Evolutionary conservation across 2,888 invertebrate species (phyloP).

Genomic region (Dromius quadrimaculatus): DNA sequence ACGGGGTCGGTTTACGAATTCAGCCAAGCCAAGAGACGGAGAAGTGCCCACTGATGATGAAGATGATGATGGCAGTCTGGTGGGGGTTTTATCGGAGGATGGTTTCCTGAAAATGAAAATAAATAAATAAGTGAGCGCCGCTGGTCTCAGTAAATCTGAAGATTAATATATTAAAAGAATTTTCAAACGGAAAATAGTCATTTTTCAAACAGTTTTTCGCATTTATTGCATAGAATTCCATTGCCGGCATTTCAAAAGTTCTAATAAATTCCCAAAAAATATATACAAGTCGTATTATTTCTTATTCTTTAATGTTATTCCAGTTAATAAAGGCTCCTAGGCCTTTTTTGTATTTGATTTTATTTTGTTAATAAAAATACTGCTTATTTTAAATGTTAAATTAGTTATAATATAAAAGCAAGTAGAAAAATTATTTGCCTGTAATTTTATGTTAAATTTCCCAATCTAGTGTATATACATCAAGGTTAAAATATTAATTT

Average conservation of each 20-base stretch:
- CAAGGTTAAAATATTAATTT: constrained; percentile 9
- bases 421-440: constrained; percentile 7
- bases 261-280: too few relatives aligned
- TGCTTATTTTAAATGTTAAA: constrained; percentile 7
- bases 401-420: constrained; percentile 11
- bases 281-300: too few relatives aligned
- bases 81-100: constrained; percentile 10
- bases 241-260: too few relatives aligned
- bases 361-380: neutral
- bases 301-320: neutral
- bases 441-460: constrained; percentile 21
- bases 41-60: constrained; percentile 57
- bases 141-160: too few relatives aligned
- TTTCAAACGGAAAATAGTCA: too few relatives aligned
- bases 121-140: too few relatives aligned
- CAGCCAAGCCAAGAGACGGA: constrained; percentile 66
- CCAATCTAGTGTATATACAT: neutral
- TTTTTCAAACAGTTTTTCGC: too few relatives aligned
- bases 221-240: too few relatives aligned
- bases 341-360: neutral
- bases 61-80: constrained; percentile 40
- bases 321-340: neutral
- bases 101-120: constrained; percentile 24
- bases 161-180: too few relatives aligned
- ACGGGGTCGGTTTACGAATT: constrained; percentile 64